Evolutionary conservation across 2,113 vertebrate species (phyloP), one percentile per base, ranked within the genome.

Genomic region (Petrocephalus microphthalmus): DNA sequence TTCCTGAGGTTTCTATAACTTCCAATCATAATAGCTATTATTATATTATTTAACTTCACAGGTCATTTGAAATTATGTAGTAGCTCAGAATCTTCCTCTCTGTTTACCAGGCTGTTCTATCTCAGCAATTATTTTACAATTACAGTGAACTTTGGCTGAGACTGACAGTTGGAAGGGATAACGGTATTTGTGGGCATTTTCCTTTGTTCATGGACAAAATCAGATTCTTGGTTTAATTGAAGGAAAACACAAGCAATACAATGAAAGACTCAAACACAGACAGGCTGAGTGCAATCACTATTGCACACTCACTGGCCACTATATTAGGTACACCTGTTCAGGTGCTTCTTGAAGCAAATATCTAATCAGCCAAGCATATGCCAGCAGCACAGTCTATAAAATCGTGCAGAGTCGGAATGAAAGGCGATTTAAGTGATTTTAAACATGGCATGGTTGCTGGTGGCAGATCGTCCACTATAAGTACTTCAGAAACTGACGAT

Each of bases 41-140:
- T n/a, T n/a, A n/a, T n/a, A n/a, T n/a, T n/a, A n/a, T 83, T 83
- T 47, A 20, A 83, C n/a, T 83, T 49, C 81, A 83, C 45, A n/a
- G 81, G 19, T 42, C 42, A 47, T 83, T 83, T 83, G 37, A 83
- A 83, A 49, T 87, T 54, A 42, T 71, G 45, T n/a, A 22, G 37
- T 11, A 17, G 57, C 37, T n/a, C 60, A 37, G 25, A 60, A 42
- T 67, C 60, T 49, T 87, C n/a, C 25, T 49, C 33, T 47, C 29
- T 60, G 56, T 87, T 47, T 83, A 47, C 81, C 45, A 19, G 37
- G 7, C 37, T n/a, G 22, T 83, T 47, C 37, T n/a, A 81, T 37
- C 42, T 37, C 37, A 45, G 29, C 74, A 17, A 15, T 81, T 42
- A 81, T 42, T 81, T 42, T 20, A 81, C 74, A 45, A 83, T 83